Conservation (phyloP, 2,888 invertebrate species). For the Elaeidobius kamerunicus region DNA sequence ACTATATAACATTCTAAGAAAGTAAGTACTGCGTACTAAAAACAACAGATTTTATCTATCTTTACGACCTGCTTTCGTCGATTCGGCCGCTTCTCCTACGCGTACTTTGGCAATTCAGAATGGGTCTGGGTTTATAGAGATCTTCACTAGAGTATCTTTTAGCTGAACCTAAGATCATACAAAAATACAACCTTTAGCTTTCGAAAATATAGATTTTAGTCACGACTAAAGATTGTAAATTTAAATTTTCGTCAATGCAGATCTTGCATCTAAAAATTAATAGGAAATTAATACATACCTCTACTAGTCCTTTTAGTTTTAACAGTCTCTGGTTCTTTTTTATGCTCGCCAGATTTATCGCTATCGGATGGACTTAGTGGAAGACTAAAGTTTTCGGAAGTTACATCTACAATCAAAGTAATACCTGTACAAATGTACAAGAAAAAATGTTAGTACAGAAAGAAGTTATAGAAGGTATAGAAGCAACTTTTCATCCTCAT, state of each 20-base stretch:
- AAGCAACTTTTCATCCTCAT: too few relatives aligned
- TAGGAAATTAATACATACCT: too few relatives aligned
- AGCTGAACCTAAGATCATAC: slow-evolving; percentile 13
- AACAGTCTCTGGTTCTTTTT: slow-evolving; percentile 30
- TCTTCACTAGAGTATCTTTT: slow-evolving; percentile 67
- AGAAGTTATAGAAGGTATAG: too few relatives aligned
- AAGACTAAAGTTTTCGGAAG: slow-evolving; percentile 38
- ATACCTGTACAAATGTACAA: slow-evolving; percentile 28
- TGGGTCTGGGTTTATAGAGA: slow-evolving; percentile 66
- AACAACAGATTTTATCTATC: too few relatives aligned
- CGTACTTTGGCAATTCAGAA: slow-evolving; percentile 15
- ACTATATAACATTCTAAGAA: background rate
- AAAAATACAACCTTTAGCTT: too few relatives aligned
- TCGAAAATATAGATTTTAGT: too few relatives aligned
- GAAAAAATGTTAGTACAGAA: slow-evolving; percentile 18
- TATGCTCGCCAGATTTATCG: slow-evolving; percentile 38
- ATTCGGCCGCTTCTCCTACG: slow-evolving; percentile 15
- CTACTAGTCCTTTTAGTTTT: slow-evolving; percentile 32
- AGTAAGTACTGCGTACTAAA: background rate
- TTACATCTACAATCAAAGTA: slow-evolving; percentile 28
- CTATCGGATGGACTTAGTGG: slow-evolving; percentile 47
- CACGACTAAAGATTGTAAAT: too few relatives aligned
- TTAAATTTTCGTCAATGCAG: too few relatives aligned
- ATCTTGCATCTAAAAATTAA: too few relatives aligned
- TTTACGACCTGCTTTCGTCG: background rate